Evolutionary conservation across 2,797 vertebrate genomes (phyloP).

Genomic region (Erethizon dorsatum): DNA sequence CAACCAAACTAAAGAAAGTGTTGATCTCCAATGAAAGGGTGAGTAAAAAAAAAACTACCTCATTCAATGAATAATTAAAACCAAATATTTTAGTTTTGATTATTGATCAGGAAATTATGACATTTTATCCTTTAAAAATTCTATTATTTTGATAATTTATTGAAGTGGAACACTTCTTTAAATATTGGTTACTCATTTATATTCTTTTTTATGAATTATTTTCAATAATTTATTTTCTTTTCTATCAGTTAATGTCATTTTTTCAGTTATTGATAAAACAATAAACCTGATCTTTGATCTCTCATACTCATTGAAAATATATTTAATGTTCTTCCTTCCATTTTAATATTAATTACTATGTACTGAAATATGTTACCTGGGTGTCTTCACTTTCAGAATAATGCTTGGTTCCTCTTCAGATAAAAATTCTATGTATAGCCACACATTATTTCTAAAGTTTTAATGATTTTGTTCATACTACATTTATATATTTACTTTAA

Average conservation of each 20-base stretch:
- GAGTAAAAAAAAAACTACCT: not conserved
- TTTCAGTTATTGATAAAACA: not conserved
- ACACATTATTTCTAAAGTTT: not conserved
- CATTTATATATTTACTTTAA: not conserved
- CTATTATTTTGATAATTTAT: not conserved
- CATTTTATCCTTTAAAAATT: not conserved
- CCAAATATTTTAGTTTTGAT: not conserved
- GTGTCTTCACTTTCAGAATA: not conserved
- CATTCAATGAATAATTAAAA: not conserved
- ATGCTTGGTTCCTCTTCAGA: not conserved
- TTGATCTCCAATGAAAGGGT: not conserved
- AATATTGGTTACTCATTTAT: not conserved
- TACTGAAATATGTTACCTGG: not conserved
- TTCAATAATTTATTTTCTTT: not conserved
- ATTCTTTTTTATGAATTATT: conserved; percentile 7
- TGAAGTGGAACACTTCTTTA: not conserved
- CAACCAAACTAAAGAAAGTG: not conserved
- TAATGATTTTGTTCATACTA: not conserved
- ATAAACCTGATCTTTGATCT: not conserved
- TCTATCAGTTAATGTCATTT: not conserved
- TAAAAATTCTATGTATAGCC: not conserved
- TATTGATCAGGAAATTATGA: conserved; percentile 5
- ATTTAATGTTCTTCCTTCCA: not conserved
- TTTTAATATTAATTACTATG: conserved; percentile 13
- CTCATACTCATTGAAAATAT: not conserved